phyloP scores from a whole-genome alignment of 1,140 invertebrate species.

The Paralvinella palmiformis region DNA sequence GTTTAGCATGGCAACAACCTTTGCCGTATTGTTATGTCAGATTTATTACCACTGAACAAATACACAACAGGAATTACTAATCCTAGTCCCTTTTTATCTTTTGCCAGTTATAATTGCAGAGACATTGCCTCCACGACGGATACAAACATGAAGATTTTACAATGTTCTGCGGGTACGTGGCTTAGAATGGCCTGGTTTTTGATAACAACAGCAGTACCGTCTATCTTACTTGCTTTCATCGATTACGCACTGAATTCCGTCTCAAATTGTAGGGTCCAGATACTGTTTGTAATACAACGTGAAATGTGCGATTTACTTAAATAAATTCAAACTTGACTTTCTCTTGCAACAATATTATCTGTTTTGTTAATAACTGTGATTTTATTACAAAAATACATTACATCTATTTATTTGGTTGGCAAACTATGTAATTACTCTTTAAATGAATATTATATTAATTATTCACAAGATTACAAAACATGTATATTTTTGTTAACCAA shows the following conservation, averaged over 20 bases:
- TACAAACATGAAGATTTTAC: not conserved
- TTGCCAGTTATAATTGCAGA: constrained; percentile 4
- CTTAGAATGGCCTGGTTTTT: not conserved
- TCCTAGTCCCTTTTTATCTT: constrained; percentile 1
- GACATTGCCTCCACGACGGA: not conserved
- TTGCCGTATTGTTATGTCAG: not conserved
- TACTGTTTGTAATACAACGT: not conserved
- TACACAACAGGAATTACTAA: constrained; percentile 5
- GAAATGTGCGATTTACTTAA: too few species aligned
- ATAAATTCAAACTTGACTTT: too few species aligned
- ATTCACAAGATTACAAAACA: not conserved
- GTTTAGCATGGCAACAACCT: too few species aligned
- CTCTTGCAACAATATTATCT: too few species aligned
- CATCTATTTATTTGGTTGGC: not conserved
- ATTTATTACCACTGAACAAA: not conserved
- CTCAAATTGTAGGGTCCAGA: not conserved
- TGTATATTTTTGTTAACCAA: not conserved
- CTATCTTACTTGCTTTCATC: not conserved
- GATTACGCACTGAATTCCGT: not conserved
- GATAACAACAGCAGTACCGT: not conserved
- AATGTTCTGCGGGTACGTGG: not conserved
- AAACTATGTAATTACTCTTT: not conserved
- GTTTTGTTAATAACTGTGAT: too few species aligned
- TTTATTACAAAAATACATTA: too few species aligned
- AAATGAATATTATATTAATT: not conserved